Evolutionary conservation across 2,113 vertebrate species (phyloP).

Genomic region (Pontoporia blainvillei): DNA sequence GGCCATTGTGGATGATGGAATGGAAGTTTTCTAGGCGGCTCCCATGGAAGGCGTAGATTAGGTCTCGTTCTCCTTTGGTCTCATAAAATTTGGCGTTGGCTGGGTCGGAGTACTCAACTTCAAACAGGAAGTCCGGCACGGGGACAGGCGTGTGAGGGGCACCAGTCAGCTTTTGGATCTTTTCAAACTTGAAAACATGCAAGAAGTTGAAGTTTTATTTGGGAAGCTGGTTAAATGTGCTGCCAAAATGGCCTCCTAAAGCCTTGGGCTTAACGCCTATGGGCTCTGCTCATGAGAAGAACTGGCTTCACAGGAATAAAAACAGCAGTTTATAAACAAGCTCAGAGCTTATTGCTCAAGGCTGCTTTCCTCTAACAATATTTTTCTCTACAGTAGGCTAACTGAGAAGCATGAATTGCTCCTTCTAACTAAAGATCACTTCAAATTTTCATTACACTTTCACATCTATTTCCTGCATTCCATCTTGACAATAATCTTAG

Average conservation of each 20-base stretch:
- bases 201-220: conserved; percentile 18
- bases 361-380: neutral
- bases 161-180: conserved; percentile 89
- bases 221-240: neutral
- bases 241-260: neutral
- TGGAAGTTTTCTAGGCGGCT: conserved; percentile 99
- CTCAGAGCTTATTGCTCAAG: neutral
- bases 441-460: neutral
- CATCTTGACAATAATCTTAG: neutral
- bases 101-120: conserved; percentile 90
- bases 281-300: neutral
- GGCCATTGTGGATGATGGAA: conserved; percentile 95
- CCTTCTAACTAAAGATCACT: neutral
- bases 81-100: conserved; percentile 91
- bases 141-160: conserved; percentile 82
- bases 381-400: neutral
- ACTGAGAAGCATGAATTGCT: neutral
- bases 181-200: conserved; percentile 85
- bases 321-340: neutral
- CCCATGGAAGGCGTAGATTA: conserved; percentile 96
- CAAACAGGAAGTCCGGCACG: conserved; percentile 94
- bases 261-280: neutral
- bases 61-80: conserved; percentile 87
- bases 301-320: conserved; percentile 13
- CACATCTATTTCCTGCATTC: neutral